Evolutionary conservation across 2,113 vertebrate species (phyloP).

Genomic region (Pelmatolapia mariae): DNA sequence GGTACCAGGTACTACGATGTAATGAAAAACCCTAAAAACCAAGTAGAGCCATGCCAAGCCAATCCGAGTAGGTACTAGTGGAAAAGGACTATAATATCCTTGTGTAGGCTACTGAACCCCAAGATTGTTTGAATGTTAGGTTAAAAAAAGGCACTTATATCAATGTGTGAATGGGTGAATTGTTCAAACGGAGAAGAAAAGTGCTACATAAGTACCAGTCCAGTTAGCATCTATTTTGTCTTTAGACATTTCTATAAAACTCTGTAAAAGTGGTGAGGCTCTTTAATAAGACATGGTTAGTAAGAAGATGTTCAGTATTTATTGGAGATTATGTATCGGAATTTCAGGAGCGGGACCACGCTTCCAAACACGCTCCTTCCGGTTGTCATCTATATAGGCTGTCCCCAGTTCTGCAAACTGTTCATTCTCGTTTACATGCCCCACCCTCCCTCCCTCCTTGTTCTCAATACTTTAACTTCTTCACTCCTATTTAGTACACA

Average conservation of each 20-base stretch:
- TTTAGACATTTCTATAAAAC: not conserved
- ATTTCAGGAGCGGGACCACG: not conserved
- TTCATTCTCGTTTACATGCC: not conserved
- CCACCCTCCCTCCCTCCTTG: not conserved
- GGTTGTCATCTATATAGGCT: not conserved
- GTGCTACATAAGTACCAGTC: not conserved
- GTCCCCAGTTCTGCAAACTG: not conserved
- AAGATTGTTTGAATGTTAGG: not conserved
- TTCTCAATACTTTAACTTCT: not conserved
- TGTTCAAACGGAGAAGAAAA: accelerated
- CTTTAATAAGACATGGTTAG: not conserved
- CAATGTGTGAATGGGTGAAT: not conserved
- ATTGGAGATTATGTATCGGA: not conserved
- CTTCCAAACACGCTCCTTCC: accelerated
- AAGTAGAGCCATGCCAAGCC: not conserved
- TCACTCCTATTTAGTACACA: accelerated
- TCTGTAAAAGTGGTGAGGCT: not conserved
- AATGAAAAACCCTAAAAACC: not conserved
- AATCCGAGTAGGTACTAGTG: not conserved
- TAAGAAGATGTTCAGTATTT: not conserved
- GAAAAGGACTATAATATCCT: not conserved
- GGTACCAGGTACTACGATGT: not conserved
- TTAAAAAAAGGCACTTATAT: not conserved
- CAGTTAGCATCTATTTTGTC: not conserved
- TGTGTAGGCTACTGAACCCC: not conserved